These are phyloP conservation scores for Drosophila nigrodunni DNA, from an alignment of 1,140 invertebrate genomes.

Conservation along the genomic window DNA sequence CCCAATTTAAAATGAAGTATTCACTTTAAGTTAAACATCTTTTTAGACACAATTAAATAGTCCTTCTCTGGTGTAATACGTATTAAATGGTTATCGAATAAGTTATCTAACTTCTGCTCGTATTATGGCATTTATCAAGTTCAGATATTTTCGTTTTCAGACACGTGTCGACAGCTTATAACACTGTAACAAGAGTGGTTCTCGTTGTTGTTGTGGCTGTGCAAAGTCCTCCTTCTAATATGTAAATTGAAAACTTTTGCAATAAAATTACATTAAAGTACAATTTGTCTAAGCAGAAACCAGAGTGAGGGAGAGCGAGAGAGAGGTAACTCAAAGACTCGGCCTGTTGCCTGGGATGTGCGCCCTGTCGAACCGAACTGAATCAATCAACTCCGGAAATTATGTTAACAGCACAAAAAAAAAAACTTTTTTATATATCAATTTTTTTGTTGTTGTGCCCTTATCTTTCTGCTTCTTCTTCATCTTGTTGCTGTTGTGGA, in stretches of 20 bases:
- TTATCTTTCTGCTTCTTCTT: neutral
- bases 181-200: neutral
- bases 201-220: constrained; percentile 52
- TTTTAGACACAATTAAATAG: constrained; percentile 12
- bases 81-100: constrained; percentile 15
- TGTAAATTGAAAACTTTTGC: constrained; percentile 81
- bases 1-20: neutral
- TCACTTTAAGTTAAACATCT: constrained; percentile 1
- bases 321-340: constrained; percentile 48
- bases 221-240: constrained; percentile 55
- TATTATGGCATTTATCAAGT: neutral
- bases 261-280: constrained; percentile 83
- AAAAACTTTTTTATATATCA: constrained; percentile 19
- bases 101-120: constrained; percentile 4
- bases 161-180: constrained; percentile 48
- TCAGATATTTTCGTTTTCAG: constrained; percentile 18
- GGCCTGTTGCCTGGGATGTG: constrained; percentile 36
- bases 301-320: neutral
- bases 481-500: constrained; percentile 2
- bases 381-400: constrained; percentile 82
- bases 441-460: constrained; percentile 7
- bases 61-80: neutral
- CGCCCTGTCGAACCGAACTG: constrained; percentile 60
- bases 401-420: constrained; percentile 78
- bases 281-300: constrained; percentile 71